These are phyloP conservation scores for Parnassius glacialis DNA, from an alignment of 2,888 invertebrate species.

Conservation along the genomic window DNA sequence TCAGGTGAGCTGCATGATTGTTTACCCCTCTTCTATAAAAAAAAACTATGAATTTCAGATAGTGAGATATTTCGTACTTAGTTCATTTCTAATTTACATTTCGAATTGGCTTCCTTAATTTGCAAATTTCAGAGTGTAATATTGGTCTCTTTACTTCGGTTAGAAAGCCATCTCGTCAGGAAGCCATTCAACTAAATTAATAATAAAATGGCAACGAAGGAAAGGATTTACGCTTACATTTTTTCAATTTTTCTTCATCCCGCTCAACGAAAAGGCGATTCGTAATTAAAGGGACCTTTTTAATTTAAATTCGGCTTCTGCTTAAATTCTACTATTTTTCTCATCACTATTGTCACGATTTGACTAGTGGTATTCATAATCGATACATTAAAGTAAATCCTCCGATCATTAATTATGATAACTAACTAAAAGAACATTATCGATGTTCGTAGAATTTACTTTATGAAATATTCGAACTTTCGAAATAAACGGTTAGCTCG, in stretches of 20 bases:
- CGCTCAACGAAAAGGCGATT: slow-evolving; percentile 8
- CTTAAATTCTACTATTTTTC: no score
- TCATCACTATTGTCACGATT: no score
- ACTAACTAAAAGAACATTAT: no score
- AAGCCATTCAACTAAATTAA: slow-evolving; percentile 53
- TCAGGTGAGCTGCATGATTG: no score
- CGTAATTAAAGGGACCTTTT: background rate
- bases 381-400: no score
- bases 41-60: no score
- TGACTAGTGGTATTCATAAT: no score
- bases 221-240: slow-evolving; percentile 67
- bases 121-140: slow-evolving; percentile 22
- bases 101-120: slow-evolving; percentile 27
- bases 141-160: slow-evolving; percentile 45
- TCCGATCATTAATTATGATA: no score
- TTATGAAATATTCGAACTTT: no score
- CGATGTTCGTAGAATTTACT: no score
- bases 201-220: slow-evolving; percentile 49
- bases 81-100: slow-evolving; percentile 26
- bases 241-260: slow-evolving; percentile 9
- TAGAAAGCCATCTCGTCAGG: slow-evolving; percentile 49
- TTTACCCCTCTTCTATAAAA: no score
- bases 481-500: no score
- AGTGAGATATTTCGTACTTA: background rate
- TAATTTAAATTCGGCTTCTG: background rate